A percentile compares a stretch with the other conserved stretches of the same genome.
Evolutionary conservation across 2,888 invertebrate genomes (phyloP).

Genomic region (Norana najaformis): DNA sequence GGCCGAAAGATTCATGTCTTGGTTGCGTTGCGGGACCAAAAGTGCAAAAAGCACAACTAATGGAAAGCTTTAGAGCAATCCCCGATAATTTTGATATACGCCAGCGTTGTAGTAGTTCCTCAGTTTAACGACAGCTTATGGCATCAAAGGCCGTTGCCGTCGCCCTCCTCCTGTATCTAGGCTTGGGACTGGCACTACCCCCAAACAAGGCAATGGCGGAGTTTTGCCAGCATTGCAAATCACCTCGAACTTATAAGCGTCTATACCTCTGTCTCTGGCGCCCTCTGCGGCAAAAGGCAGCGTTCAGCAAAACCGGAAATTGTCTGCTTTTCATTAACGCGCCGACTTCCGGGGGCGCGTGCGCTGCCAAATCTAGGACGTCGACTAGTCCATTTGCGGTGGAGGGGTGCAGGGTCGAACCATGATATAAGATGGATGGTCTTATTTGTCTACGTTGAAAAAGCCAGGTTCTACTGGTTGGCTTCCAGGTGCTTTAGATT

Average conservation of each 20-base stretch:
- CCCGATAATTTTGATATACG: not conserved
- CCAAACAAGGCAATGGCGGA: too few relatives aligned
- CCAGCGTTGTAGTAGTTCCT: too few relatives aligned
- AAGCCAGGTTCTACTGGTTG: not conserved
- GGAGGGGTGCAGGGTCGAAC: not conserved
- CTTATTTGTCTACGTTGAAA: not conserved
- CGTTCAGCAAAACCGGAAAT: constrained; percentile 17
- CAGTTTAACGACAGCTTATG: too few relatives aligned
- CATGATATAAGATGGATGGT: not conserved
- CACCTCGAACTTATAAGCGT: not conserved
- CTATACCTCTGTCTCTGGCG: not conserved
- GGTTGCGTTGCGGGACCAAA: not conserved
- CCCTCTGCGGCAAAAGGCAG: too few relatives aligned
- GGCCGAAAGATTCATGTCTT: not conserved
- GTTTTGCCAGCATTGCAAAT: too few relatives aligned
- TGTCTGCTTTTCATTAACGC: constrained; percentile 17
- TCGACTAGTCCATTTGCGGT: not conserved
- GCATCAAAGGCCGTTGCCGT: too few relatives aligned
- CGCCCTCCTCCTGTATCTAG: too few relatives aligned
- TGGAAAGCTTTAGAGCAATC: not conserved
- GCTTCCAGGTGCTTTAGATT: not conserved
- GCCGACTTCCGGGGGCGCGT: not conserved
- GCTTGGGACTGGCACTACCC: too few relatives aligned
- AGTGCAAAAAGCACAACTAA: not conserved
- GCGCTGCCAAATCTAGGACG: not conserved